Evolutionary conservation across 2,797 vertebrate genomes (phyloP).

Genomic region (Sternarchorhynchus goeldii): DNA sequence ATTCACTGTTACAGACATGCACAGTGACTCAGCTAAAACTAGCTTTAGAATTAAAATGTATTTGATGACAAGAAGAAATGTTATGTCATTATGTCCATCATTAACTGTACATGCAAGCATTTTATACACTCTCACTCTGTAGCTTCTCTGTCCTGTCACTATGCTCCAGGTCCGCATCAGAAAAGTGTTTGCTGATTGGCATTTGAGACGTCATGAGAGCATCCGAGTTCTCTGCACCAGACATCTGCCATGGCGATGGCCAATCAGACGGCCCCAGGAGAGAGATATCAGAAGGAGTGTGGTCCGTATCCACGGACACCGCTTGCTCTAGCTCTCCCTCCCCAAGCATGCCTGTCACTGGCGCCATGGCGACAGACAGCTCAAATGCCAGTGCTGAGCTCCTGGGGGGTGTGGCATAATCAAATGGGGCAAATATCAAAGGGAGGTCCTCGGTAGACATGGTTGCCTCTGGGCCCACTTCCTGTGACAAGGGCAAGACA

Average conservation of each 20-base stretch:
- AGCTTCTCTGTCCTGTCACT: constrained; percentile 53
- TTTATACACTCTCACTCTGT: constrained; percentile 45
- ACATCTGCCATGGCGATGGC: constrained; percentile 73
- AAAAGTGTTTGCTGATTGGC: constrained; percentile 51
- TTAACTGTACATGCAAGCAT: constrained; percentile 9
- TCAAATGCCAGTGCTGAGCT: constrained; percentile 41
- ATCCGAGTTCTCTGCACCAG: constrained; percentile 69
- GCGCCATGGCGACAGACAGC: constrained; percentile 58
- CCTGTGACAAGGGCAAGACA: constrained; percentile 63
- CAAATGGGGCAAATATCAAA: constrained; percentile 77
- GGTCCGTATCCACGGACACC: constrained; percentile 67
- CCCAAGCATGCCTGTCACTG: constrained; percentile 56
- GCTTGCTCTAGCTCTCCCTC: constrained; percentile 64
- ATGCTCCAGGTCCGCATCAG: constrained; percentile 50
- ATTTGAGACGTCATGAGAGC: constrained; percentile 57
- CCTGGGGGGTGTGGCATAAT: constrained; percentile 63
- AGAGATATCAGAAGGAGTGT: constrained; percentile 58
- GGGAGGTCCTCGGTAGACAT: constrained; percentile 77
- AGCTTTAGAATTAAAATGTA: no score
- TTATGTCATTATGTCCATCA: neutral
- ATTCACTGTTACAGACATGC: no score
- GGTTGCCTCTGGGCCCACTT: constrained; percentile 71
- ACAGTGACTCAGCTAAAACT: no score
- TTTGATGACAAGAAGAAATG: no score
- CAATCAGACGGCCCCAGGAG: constrained; percentile 67